Percentiles rank a stretch among this genome's conserved stretches.
These are phyloP conservation scores for Leucophenga montana DNA, from an alignment of 2,888 invertebrate species.

Conservation along the genomic window DNA sequence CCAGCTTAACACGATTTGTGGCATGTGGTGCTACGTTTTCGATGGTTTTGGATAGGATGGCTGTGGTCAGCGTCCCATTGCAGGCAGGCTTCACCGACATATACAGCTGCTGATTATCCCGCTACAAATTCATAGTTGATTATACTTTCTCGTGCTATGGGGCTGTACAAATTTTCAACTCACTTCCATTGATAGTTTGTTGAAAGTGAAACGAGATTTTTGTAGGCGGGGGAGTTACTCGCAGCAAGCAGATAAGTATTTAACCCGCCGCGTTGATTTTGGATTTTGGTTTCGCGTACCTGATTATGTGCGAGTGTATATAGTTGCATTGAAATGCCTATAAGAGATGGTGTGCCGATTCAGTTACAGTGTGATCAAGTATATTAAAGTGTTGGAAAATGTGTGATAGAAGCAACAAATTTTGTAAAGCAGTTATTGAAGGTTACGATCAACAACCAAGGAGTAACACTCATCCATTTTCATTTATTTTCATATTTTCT, in stretches of 20 bases:
- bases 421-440: too few relatives aligned
- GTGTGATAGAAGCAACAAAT: background rate
- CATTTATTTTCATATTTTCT: too few relatives aligned
- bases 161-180: constrained; percentile 62
- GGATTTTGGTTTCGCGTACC: background rate
- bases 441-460: too few relatives aligned
- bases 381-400: background rate
- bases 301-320: too few relatives aligned
- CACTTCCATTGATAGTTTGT: constrained; percentile 61
- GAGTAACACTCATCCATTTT: too few relatives aligned
- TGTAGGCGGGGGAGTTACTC: constrained; percentile 38
- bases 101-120: constrained; percentile 58
- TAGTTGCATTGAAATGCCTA: constrained; percentile 8
- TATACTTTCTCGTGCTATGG: constrained; percentile 54
- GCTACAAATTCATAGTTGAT: constrained; percentile 66
- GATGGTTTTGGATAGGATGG: background rate
- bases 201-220: constrained; percentile 49
- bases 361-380: background rate
- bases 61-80: background rate
- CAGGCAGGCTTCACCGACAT: background rate
- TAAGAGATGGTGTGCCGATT: background rate
- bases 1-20: constrained; percentile 12
- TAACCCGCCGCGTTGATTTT: constrained; percentile 8
- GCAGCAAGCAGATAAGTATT: constrained; percentile 1
- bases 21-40: constrained; percentile 17